Base-by-base conservation (phyloP, 2,888 invertebrate genomes). In the Epinotia ramella region DNA sequence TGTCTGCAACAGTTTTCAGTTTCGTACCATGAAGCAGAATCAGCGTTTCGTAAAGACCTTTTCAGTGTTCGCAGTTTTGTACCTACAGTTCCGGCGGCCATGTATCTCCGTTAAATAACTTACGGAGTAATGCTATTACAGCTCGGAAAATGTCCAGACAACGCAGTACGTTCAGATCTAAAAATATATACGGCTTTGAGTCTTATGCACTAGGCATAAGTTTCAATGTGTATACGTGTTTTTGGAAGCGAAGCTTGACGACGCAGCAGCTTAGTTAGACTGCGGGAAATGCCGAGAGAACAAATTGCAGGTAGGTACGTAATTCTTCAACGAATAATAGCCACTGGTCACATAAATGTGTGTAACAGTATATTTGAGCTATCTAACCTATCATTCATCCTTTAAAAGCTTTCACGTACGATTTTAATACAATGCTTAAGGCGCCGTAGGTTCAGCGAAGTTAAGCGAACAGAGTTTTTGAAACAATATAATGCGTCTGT, bases 101-200 rank as follows among this genome's bases (percentile, higher is more conserved):
- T 69, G 46, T 67, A 20, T 57, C 67, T 20, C 13, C 20, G 44
- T 59, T 59, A 59, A 69, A 46, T 59, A 69, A 57, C 46, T 59
- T 69, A 59, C 69, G 46, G 59, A 4, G 59, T 60, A 69, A 69
- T 69, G 69, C 69, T 60, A 68, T 69, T 69, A 69, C 69, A 24
- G 46, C 69, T 69, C 33, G 59, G 46, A 46, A 16, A 59, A 28
- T 69, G 69, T n/a, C 33, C 33, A 28, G 28, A 33, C 62, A 62
- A 28, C 59, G 40, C 33, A 16, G 6, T n/a, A 1, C 40, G 59
- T 59, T 9, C 24, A 12, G 13, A 28, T 60, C 20, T 46, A 16
- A n/a, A 53, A 16, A 49, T 18, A 9, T 24, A 49, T 16, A n/a
- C n/a, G 11, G 7, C 13, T 13, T 46, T 24, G 28, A 60, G 24